phyloP scores from a whole-genome alignment of 2,113 vertebrate genomes.

The Athene noctua region DNA sequence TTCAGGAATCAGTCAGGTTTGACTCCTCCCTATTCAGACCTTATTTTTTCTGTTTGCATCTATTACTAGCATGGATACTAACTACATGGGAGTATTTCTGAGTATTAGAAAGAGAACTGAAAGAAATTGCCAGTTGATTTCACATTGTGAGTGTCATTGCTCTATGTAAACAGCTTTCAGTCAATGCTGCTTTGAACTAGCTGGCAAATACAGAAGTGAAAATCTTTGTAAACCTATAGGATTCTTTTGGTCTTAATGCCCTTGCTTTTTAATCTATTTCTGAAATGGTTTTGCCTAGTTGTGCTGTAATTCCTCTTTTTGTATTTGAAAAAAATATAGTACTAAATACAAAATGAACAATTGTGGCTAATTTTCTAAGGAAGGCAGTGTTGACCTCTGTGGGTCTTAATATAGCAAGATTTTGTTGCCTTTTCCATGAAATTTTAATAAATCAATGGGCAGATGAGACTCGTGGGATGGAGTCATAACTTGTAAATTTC shows the following conservation, averaged over 20 bases:
- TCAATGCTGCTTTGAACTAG: neutral
- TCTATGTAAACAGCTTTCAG: neutral
- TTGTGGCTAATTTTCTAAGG: neutral
- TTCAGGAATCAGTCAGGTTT: neutral
- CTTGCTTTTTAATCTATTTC: neutral
- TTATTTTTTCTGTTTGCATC: neutral
- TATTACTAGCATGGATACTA: neutral
- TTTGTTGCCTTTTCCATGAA: constrained; percentile 27
- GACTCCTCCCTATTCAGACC: neutral
- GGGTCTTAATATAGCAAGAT: neutral
- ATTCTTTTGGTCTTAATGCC: neutral
- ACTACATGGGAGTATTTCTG: neutral
- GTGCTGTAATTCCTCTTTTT: neutral
- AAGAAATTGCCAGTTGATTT: neutral
- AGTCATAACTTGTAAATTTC: constrained; percentile 53
- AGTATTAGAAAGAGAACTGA: neutral
- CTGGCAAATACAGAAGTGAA: neutral
- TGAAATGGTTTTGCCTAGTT: neutral
- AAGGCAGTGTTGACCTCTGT: neutral
- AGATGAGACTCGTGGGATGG: constrained; percentile 37
- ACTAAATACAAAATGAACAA: neutral
- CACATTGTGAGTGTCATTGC: neutral
- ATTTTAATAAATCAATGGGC: constrained; percentile 56
- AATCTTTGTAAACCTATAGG: neutral
- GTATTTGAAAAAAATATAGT: neutral